These are phyloP conservation scores for Drosophila grimshawi DNA, from an alignment of 1,140 invertebrate species.

Conservation along the genomic window DNA sequence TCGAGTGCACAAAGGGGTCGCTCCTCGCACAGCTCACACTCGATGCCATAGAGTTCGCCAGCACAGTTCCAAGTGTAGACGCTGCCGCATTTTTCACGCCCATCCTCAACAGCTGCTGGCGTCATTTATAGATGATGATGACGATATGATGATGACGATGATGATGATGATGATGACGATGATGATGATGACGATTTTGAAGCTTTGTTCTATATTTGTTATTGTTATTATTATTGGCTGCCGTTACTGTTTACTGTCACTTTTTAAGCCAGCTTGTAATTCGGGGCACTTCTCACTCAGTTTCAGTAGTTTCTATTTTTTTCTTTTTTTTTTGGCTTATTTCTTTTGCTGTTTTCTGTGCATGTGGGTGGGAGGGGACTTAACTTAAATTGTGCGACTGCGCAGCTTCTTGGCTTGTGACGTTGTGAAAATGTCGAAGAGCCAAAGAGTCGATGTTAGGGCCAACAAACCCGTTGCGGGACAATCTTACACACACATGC, in stretches of 20 bases:
- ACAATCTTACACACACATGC: slow-evolving; percentile 24
- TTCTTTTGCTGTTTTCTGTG: no score
- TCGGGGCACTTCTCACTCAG: slow-evolving; percentile 34
- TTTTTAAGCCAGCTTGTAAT: slow-evolving; percentile 59
- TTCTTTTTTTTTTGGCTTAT: neutral
- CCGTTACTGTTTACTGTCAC: slow-evolving; percentile 48
- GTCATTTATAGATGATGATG: slow-evolving; percentile 11
- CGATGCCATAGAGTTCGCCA: slow-evolving; percentile 72
- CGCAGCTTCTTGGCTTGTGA: slow-evolving; percentile 52
- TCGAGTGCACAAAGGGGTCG: slow-evolving; percentile 64
- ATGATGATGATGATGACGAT: neutral
- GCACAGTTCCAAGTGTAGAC: slow-evolving; percentile 77
- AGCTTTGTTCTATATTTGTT: neutral
- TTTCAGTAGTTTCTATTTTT: neutral
- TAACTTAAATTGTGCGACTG: slow-evolving; percentile 29
- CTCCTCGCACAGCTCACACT: slow-evolving; percentile 75
- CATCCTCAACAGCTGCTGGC: slow-evolving; percentile 21
- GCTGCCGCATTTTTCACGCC: slow-evolving; percentile 65
- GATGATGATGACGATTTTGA: neutral
- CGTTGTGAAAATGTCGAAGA: slow-evolving; percentile 52
- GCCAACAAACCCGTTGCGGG: slow-evolving; percentile 58
- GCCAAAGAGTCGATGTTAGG: slow-evolving; percentile 24
- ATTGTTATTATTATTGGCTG: neutral
- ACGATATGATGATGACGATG: neutral
- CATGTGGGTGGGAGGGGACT: no score